These are phyloP conservation scores for Irena cyanogastra DNA, from an alignment of 2,113 vertebrate genomes.

Conservation along the genomic window DNA sequence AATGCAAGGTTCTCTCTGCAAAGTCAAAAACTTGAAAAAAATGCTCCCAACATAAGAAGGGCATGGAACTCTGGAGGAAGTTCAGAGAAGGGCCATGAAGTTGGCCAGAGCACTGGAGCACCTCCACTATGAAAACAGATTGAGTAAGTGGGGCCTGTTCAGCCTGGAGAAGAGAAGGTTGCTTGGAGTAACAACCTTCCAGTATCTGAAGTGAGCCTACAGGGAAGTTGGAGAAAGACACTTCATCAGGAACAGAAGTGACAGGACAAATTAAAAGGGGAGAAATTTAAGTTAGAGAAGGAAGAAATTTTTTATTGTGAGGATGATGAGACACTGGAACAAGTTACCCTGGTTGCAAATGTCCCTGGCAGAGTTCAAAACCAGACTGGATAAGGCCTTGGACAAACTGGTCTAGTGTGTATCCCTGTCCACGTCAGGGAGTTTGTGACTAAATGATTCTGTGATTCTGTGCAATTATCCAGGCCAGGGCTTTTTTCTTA, in stretches of 20 bases:
- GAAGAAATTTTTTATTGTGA: neutral
- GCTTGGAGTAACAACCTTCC: neutral
- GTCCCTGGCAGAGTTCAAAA: neutral
- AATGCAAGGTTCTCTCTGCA: neutral
- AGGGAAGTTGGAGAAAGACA: neutral
- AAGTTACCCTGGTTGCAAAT: neutral
- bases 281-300: neutral
- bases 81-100: neutral
- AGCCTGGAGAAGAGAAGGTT: neutral
- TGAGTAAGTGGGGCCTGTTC: neutral
- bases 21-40: neutral
- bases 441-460: neutral
- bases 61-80: neutral
- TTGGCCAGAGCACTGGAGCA: neutral
- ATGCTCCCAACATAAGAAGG: too few relatives aligned
- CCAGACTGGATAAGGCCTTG: neutral
- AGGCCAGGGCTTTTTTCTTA: neutral
- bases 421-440: too few relatives aligned
- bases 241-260: neutral
- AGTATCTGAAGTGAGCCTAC: too few relatives aligned
- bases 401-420: neutral
- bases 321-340: neutral
- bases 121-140: neutral
- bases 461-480: neutral
- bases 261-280: neutral